Evolutionary conservation across 2,888 invertebrate genomes (phyloP).

Genomic region (Agapostemon virescens): DNA sequence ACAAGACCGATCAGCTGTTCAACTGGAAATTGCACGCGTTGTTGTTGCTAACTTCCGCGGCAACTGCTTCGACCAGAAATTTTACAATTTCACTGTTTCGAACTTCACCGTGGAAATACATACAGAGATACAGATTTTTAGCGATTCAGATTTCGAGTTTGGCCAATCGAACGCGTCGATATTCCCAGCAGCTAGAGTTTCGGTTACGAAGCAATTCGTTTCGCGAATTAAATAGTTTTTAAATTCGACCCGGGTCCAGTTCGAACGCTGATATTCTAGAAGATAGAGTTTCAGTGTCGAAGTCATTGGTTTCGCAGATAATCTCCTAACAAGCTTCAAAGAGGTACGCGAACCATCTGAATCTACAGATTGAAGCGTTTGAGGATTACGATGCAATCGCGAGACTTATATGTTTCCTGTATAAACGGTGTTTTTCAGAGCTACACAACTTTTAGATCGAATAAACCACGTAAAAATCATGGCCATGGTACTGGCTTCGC

Average conservation of each 20-base stretch:
- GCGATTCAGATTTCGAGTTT: too few relatives aligned
- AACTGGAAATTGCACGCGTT: not conserved
- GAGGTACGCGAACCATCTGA: not conserved
- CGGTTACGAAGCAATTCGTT: too few relatives aligned
- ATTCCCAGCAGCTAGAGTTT: too few relatives aligned
- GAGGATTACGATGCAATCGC: not conserved
- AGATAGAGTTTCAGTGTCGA: not conserved
- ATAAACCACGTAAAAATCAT: too few relatives aligned
- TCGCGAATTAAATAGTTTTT: too few relatives aligned
- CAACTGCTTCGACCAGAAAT: not conserved
- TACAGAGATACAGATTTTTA: too few relatives aligned
- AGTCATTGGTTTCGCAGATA: conserved; percentile 1
- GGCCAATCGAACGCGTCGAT: too few relatives aligned
- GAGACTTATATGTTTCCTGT: not conserved
- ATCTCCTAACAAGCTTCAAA: not conserved
- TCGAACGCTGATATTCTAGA: not conserved
- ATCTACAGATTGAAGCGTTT: not conserved
- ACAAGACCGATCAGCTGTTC: not conserved
- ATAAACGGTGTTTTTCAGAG: too few relatives aligned
- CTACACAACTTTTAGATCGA: too few relatives aligned
- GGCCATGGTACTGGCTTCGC: too few relatives aligned
- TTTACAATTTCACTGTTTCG: too few relatives aligned
- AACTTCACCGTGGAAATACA: too few relatives aligned
- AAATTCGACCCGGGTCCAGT: not conserved
- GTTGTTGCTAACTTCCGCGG: not conserved